A percentile compares a stretch with the other conserved stretches of the same genome.
phyloP scores from a whole-genome alignment of 2,113 vertebrate genomes.

The Terrapene triunguis region DNA sequence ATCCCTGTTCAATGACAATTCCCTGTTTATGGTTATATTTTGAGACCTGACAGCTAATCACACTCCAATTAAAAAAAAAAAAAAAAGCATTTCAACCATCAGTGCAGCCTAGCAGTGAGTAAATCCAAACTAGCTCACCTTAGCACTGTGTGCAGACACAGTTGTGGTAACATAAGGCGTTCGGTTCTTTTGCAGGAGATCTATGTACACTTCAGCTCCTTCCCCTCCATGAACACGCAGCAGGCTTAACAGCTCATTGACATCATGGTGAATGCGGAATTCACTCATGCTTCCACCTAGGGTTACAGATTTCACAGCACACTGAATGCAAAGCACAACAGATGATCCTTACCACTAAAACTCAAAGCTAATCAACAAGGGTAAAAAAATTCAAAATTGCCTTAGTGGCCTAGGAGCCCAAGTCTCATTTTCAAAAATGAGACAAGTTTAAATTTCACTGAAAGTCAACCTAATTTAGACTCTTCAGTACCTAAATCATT shows the following conservation, averaged over 20 bases:
- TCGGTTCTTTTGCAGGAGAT: conserved; percentile 93
- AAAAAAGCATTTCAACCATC: accelerated
- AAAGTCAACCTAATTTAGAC: neutral
- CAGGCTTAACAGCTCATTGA: conserved; percentile 93
- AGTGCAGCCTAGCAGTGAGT: accelerated
- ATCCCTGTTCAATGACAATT: neutral
- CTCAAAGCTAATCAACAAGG: accelerated
- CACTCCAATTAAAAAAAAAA: accelerated
- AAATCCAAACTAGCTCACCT: conserved; percentile 74
- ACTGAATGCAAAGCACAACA: accelerated
- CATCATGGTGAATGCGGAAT: conserved; percentile 96
- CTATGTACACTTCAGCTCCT: conserved; percentile 94
- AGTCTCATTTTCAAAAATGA: neutral
- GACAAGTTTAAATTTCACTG: neutral
- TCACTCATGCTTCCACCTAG: conserved; percentile 87
- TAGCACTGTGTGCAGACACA: conserved; percentile 93
- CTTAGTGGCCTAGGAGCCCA: neutral
- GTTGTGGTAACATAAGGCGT: conserved; percentile 92
- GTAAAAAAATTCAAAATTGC: neutral
- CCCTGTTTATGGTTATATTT: neutral
- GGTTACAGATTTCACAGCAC: accelerated
- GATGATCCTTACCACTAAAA: neutral
- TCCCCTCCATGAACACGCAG: conserved; percentile 89
- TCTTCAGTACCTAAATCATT: neutral
- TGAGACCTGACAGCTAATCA: neutral